These are phyloP conservation scores for Hemibagrus wyckioides DNA, from an alignment of 2,113 vertebrate genomes.

Conservation along the genomic window DNA sequence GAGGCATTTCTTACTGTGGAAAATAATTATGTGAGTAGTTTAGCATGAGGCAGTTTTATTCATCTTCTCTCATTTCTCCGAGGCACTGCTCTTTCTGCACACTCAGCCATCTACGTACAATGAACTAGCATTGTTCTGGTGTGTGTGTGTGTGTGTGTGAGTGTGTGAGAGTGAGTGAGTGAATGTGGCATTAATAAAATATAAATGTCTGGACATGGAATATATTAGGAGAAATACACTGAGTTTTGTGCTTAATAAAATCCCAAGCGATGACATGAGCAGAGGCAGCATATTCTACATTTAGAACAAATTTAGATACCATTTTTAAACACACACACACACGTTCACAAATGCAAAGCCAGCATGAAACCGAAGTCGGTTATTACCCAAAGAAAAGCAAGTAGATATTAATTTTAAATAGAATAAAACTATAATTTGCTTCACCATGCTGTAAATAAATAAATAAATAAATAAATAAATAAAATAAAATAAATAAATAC, in stretches of 20 bases:
- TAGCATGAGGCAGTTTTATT: neutral
- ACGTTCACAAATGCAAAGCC: neutral
- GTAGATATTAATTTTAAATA: neutral
- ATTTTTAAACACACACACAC: slow-evolving; percentile 1
- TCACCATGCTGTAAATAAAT: neutral
- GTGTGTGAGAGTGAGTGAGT: neutral
- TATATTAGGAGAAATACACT: slow-evolving; percentile 41
- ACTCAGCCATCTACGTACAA: neutral
- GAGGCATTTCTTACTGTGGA: neutral
- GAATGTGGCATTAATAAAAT: slow-evolving; percentile 14
- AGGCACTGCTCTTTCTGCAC: slow-evolving; percentile 16
- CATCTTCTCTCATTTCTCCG: neutral
- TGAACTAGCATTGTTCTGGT: neutral
- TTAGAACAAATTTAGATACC: neutral
- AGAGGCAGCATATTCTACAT: slow-evolving; percentile 48
- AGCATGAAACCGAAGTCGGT: neutral
- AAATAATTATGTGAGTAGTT: neutral
- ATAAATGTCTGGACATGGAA: slow-evolving; percentile 22
- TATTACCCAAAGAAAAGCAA: neutral
- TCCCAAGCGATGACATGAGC: slow-evolving; percentile 46
- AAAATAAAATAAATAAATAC: neutral
- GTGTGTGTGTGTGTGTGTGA: neutral
- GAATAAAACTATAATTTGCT: neutral
- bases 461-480: no score
- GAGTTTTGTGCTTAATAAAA: slow-evolving; percentile 54